Percentiles rank a stretch among this genome's conserved stretches.
These are phyloP conservation scores for Lucilia cuprina DNA, from an alignment of 1,140 invertebrate species.

Conservation along the genomic window DNA sequence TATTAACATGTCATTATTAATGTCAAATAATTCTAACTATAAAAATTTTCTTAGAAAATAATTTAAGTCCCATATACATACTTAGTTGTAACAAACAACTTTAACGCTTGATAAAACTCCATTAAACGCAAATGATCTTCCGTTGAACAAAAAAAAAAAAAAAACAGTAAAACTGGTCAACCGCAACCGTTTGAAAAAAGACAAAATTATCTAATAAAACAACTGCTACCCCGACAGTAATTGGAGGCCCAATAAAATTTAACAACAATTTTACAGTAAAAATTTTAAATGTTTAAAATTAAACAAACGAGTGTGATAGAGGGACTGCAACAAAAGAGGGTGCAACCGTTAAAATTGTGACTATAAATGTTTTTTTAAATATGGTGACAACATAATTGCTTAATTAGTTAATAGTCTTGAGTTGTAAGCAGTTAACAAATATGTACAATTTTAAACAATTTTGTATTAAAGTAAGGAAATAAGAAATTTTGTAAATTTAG, in stretches of 20 bases:
- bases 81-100: neutral
- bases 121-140: neutral
- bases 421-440: neutral
- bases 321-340: neutral
- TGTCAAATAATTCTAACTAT: no score
- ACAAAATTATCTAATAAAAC: conserved; percentile 3
- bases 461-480: no score
- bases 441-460: neutral
- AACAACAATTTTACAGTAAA: neutral
- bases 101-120: neutral
- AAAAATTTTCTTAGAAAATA: no score
- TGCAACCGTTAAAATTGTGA: neutral
- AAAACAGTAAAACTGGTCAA: conserved; percentile 10
- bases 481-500: neutral
- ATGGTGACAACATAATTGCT: conserved; percentile 31
- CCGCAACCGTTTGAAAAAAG: conserved; percentile 3
- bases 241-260: neutral
- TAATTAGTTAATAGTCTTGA: conserved; percentile 29
- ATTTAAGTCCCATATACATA: no score
- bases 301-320: neutral
- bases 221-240: neutral
- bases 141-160: neutral
- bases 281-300: neutral
- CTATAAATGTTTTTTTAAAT: neutral
- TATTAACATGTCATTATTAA: no score